Conservation (phyloP, 2,888 invertebrate species). For the Podotricha telesiphe region DNA sequence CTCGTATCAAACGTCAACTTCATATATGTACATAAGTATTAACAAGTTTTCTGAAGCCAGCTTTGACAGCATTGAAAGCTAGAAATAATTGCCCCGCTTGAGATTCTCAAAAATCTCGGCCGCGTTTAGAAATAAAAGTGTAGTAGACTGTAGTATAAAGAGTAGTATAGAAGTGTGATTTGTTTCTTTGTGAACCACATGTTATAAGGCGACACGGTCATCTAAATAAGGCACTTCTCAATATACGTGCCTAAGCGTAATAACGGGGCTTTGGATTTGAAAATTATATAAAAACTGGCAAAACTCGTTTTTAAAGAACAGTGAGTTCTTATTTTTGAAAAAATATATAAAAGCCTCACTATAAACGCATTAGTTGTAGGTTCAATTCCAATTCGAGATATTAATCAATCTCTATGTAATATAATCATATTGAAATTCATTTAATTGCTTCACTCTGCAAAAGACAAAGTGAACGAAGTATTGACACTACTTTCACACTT, state of each 20-base stretch:
- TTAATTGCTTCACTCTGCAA: too few species aligned
- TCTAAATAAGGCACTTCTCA: neutral
- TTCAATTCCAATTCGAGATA: too few species aligned
- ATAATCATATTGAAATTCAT: too few species aligned
- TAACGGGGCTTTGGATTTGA: too few species aligned
- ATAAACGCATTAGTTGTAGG: neutral
- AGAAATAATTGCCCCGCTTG: slow-evolving; percentile 47
- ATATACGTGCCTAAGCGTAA: neutral
- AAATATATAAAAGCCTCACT: too few species aligned
- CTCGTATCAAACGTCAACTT: slow-evolving; percentile 12
- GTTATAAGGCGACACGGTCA: neutral
- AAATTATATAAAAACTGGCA: too few species aligned
- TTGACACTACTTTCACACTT: too few species aligned
- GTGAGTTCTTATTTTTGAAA: too few species aligned
- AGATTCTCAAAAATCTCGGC: slow-evolving; percentile 42
- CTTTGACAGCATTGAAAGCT: slow-evolving; percentile 47
- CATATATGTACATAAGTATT: slow-evolving; percentile 3
- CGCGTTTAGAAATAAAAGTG: slow-evolving; percentile 26
- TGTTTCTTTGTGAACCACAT: slow-evolving; percentile 6
- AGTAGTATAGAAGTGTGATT: slow-evolving; percentile 9
- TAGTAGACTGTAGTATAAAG: slow-evolving; percentile 19
- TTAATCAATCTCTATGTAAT: too few species aligned
- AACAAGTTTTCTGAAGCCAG: slow-evolving; percentile 17
- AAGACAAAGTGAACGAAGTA: too few species aligned
- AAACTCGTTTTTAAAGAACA: too few species aligned